These are phyloP conservation scores for Listronotus oregonensis DNA, from an alignment of 1,140 invertebrate genomes.

Conservation along the genomic window DNA sequence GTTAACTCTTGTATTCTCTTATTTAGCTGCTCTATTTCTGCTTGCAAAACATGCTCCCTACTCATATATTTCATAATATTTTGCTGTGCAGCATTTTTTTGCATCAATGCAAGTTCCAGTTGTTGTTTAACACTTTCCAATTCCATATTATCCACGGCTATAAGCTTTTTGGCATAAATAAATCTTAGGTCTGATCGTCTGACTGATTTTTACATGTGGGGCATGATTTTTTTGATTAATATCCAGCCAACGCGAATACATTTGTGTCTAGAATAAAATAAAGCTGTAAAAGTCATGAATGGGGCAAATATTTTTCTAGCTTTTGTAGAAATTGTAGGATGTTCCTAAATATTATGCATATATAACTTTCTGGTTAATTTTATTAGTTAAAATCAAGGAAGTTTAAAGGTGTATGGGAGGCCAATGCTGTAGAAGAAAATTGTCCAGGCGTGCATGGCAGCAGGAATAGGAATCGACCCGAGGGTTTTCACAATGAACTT, in stretches of 20 bases:
- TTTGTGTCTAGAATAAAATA: slow-evolving; percentile 73
- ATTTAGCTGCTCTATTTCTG: slow-evolving; percentile 52
- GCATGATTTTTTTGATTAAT: slow-evolving; percentile 63
- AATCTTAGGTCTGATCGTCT: slow-evolving; percentile 69
- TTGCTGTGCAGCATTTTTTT: slow-evolving; percentile 58
- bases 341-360: too few relatives aligned
- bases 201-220: slow-evolving; percentile 86
- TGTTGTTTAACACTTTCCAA: slow-evolving; percentile 61
- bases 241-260: slow-evolving; percentile 83
- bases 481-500: too few relatives aligned
- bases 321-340: too few relatives aligned
- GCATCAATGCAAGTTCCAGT: slow-evolving; percentile 55
- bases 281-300: too few relatives aligned
- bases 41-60: slow-evolving; percentile 42
- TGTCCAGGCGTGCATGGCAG: too few relatives aligned
- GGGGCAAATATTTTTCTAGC: too few relatives aligned
- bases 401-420: too few relatives aligned
- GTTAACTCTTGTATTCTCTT: slow-evolving; percentile 48
- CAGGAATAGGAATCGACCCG: too few relatives aligned
- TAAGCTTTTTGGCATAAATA: slow-evolving; percentile 63
- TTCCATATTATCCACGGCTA: slow-evolving; percentile 60
- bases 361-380: too few relatives aligned
- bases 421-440: too few relatives aligned
- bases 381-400: too few relatives aligned
- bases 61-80: slow-evolving; percentile 55